Conservation (phyloP, 2,888 invertebrate genomes). For the Kuschelorhynchus macadamiae region DNA sequence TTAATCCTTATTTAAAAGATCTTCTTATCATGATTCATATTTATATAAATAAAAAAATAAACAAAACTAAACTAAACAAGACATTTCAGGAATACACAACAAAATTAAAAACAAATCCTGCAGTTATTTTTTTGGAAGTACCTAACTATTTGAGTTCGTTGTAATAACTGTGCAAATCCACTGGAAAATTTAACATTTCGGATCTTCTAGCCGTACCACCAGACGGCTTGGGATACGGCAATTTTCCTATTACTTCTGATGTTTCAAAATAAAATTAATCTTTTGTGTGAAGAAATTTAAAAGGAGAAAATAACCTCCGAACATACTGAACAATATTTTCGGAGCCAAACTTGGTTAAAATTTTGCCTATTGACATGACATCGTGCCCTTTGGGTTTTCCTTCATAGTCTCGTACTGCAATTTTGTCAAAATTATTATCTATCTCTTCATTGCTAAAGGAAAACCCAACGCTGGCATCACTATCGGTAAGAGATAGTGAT, state of each 20-base stretch:
- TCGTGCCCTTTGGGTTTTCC: constrained; percentile 21
- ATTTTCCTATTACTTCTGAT: constrained; percentile 13
- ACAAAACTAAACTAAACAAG: too few relatives aligned
- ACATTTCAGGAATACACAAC: too few relatives aligned
- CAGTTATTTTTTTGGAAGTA: too few relatives aligned
- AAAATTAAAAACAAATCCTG: too few relatives aligned
- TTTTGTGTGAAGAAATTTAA: constrained; percentile 23
- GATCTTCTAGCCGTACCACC: constrained; percentile 14
- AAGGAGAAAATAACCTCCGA: constrained; percentile 1
- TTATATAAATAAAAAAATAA: too few relatives aligned
- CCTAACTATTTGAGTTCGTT: constrained; percentile 8
- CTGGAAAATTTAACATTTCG: constrained; percentile 23
- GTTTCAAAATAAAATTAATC: constrained; percentile 17
- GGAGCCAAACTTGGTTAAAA: constrained; percentile 17
- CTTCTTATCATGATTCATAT: too few relatives aligned
- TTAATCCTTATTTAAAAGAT: too few relatives aligned
- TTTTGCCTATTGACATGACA: constrained; percentile 28
- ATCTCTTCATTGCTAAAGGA: constrained; percentile 15
- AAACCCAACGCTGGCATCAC: too few relatives aligned
- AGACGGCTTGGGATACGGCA: constrained; percentile 8
- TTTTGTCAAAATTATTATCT: constrained; percentile 20
- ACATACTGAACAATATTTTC: constrained; percentile 13
- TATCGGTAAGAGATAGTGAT: too few relatives aligned
- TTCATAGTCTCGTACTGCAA: constrained; percentile 26
- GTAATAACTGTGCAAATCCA: constrained; percentile 13